Percentiles rank a stretch among this genome's conserved stretches.
These are phyloP conservation scores for Drosophila trapezifrons DNA, from an alignment of 1,140 invertebrate genomes.

Conservation along the genomic window DNA sequence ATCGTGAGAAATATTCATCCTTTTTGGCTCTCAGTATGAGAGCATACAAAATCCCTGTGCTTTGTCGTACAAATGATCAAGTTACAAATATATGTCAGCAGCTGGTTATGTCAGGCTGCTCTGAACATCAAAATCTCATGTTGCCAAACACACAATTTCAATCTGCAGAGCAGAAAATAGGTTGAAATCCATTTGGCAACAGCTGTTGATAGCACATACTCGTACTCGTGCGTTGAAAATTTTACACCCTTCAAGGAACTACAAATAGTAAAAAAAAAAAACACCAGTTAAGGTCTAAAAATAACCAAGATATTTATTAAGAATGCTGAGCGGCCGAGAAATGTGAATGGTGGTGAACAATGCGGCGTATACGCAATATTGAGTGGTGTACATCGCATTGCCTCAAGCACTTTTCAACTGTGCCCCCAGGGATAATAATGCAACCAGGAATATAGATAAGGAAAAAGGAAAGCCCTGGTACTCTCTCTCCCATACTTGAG, in stretches of 20 bases:
- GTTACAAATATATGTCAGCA: constrained; percentile 45
- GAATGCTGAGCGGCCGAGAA: constrained; percentile 7
- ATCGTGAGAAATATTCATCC: background rate
- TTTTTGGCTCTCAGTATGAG: background rate
- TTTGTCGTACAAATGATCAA: constrained; percentile 1
- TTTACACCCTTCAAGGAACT: constrained; percentile 45
- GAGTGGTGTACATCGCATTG: constrained; percentile 20
- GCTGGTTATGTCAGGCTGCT: constrained; percentile 44
- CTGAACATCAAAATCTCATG: constrained; percentile 62
- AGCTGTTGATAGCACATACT: constrained; percentile 37
- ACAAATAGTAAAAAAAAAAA: constrained; percentile 20
- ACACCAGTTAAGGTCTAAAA: constrained; percentile 28
- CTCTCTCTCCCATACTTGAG: constrained; percentile 17
- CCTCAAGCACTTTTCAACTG: constrained; percentile 16
- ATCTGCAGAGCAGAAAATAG: constrained; percentile 15
- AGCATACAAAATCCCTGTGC: background rate
- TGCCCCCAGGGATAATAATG: constrained; percentile 33
- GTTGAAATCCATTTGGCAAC: constrained; percentile 31
- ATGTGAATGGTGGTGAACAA: constrained; percentile 35
- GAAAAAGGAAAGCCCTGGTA: constrained; percentile 11
- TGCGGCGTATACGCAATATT: constrained; percentile 61
- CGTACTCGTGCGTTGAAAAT: constrained; percentile 24
- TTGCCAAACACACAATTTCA: constrained; percentile 48
- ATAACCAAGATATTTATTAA: constrained; percentile 44
- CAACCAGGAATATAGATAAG: constrained; percentile 15